phyloP scores from a whole-genome alignment of 2,797 vertebrate species.

The Lacerta bilineata region DNA sequence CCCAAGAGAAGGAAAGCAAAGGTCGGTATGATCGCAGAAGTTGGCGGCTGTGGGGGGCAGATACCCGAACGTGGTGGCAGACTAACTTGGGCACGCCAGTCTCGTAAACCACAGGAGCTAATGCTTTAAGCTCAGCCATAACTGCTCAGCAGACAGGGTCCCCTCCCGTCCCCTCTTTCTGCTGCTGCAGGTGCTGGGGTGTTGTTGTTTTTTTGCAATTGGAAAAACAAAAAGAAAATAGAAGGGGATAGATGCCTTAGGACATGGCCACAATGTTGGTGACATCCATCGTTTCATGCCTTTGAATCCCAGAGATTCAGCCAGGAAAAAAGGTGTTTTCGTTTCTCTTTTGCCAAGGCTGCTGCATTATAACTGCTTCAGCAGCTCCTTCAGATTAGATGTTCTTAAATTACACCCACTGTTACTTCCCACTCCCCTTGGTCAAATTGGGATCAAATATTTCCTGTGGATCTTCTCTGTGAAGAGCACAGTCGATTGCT shows the following conservation, averaged over 20 bases:
- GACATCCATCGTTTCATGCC: slow-evolving; percentile 33
- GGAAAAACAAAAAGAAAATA: slow-evolving; percentile 50
- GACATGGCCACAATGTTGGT: slow-evolving; percentile 38
- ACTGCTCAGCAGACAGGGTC: slow-evolving; percentile 86
- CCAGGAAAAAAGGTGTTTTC: slow-evolving; percentile 42
- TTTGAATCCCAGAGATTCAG: slow-evolving; percentile 46
- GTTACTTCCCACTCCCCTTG: slow-evolving; percentile 58
- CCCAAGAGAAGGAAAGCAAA: slow-evolving; percentile 95
- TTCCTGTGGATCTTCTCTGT: slow-evolving; percentile 55
- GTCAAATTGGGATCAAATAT: slow-evolving; percentile 60
- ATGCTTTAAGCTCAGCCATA: slow-evolving; percentile 89
- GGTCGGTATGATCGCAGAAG: slow-evolving; percentile 91
- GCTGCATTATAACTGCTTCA: slow-evolving; percentile 58
- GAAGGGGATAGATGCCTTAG: neutral
- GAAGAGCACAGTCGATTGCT: slow-evolving; percentile 58
- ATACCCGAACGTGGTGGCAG: slow-evolving; percentile 80
- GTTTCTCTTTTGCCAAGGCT: slow-evolving; percentile 48
- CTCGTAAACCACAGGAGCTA: slow-evolving; percentile 92
- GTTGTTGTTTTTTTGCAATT: slow-evolving; percentile 22
- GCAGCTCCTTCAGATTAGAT: slow-evolving; percentile 60
- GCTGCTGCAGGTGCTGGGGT: slow-evolving; percentile 78
- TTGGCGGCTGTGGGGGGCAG: slow-evolving; percentile 72
- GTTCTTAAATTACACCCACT: slow-evolving; percentile 73
- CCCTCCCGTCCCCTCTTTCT: slow-evolving; percentile 4
- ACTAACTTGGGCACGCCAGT: slow-evolving; percentile 86